phyloP scores from a whole-genome alignment of 1,140 invertebrate species.

The Phenacoccus solenopsis region DNA sequence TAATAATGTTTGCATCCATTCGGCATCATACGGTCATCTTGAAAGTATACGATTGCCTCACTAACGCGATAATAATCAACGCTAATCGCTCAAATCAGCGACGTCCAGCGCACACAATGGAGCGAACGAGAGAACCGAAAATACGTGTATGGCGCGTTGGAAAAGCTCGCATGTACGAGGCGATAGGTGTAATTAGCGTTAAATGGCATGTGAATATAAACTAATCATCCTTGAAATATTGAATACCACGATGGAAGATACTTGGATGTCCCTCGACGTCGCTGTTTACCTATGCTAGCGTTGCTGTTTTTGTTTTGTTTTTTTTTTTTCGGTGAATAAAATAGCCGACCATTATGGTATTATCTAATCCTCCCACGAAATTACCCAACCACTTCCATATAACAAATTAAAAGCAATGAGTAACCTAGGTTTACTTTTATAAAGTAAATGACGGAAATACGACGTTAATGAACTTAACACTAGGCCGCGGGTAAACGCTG shows the following conservation, averaged over 20 bases:
- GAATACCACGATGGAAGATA: background rate
- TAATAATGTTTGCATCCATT: no score
- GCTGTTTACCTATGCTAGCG: no score
- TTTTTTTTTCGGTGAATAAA: background rate
- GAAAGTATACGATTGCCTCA: no score
- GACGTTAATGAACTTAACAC: background rate
- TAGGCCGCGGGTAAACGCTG: background rate
- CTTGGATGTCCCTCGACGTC: background rate
- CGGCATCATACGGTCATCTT: no score
- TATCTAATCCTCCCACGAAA: background rate
- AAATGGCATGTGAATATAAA: background rate
- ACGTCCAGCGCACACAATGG: no score
- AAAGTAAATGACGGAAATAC: background rate
- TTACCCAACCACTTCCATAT: background rate
- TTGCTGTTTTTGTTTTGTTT: background rate
- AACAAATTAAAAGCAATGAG: background rate
- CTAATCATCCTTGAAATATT: constrained; percentile 3
- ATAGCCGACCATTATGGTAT: background rate
- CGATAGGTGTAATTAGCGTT: background rate
- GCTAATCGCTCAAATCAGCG: no score
- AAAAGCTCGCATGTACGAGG: no score
- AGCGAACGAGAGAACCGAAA: no score
- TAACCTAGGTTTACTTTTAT: background rate
- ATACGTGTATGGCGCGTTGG: background rate
- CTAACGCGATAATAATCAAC: no score